phyloP scores from a whole-genome alignment of 2,113 vertebrate genomes.

The Campylorhamphus procurvoides region DNA sequence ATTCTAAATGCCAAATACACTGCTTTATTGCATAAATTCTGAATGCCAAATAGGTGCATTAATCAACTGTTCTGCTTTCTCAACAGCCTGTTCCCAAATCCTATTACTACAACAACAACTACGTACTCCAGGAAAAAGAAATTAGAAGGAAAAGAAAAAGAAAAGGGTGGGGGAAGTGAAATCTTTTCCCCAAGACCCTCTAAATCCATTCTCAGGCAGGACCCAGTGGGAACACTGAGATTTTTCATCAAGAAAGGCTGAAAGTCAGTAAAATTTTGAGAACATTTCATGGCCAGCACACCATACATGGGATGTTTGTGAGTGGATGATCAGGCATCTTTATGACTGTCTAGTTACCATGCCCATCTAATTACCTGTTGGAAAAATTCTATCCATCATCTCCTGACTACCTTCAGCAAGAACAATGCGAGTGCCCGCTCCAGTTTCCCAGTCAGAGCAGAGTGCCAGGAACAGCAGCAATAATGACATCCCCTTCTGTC shows the following conservation, averaged over 20 bases:
- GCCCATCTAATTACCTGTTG: conserved; percentile 22
- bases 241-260: neutral
- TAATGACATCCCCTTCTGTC: conserved; percentile 53
- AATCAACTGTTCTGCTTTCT: neutral
- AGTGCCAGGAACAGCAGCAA: conserved; percentile 41
- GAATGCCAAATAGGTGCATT: neutral
- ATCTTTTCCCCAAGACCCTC: neutral
- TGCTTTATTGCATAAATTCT: neutral
- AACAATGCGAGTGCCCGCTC: neutral
- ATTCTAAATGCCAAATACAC: neutral
- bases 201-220: neutral
- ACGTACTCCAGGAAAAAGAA: neutral
- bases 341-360: conserved; percentile 22
- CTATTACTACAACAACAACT: neutral
- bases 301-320: neutral
- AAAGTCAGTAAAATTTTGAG: neutral
- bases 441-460: conserved; percentile 1
- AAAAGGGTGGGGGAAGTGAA: accelerated
- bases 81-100: neutral
- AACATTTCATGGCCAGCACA: neutral
- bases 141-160: neutral
- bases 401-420: neutral
- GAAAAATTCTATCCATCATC: conserved; percentile 38
- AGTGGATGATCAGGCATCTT: conserved; percentile 4
- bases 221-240: neutral